Evolutionary conservation across 53 echinoderm and acorn worm species (phyloP), one percentile per base, ranked within the genome.

Genomic region (Luidia sarsii): DNA sequence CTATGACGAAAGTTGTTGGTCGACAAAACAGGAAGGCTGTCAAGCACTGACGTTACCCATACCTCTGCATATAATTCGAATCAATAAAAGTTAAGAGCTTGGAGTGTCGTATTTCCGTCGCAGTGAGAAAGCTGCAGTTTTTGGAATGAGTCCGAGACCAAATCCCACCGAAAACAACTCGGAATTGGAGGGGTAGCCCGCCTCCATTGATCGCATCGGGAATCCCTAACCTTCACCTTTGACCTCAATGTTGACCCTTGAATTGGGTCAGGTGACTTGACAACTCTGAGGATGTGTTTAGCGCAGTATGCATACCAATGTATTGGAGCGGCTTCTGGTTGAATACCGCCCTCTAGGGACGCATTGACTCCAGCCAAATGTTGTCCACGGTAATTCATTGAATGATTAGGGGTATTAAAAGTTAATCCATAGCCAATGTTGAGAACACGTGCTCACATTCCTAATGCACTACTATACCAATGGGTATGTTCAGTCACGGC

Each of bases 1-100:
- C n/a, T n/a, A n/a, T n/a, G n/a, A n/a, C n/a, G n/a, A n/a, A 15
- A 46, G 8, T 11, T 31, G 33, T 33, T 7, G 11, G 2, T 20
- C 37, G 37, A 18, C 21, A 65, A 18, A 15, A 0, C 5, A 0
- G 22, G 56, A 30, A 15, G 0, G 6, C 7, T 61, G 77, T 61
- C 61, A 60, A 11, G 27, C 29, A 13, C 31, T 77, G 77, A 77
- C 19, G 48, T 20, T 77, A 32, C 46, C 77, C 77, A 77, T 60
- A 23, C 22, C 33, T 30, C 62, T 41, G 9, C 15, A 29, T 30
- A 38, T 77, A 77, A 77, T 77, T 77, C 22, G 60, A 77, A 27
- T 27, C 59, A 59, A 77, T 77, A 77, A 77, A 77, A 77, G 28
- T 46, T 48, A 50, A 77, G 46, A 77, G 59, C 30, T 45, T 19